These are phyloP conservation scores for Eristalis pertinax DNA, from an alignment of 2,888 invertebrate species.

Conservation along the genomic window DNA sequence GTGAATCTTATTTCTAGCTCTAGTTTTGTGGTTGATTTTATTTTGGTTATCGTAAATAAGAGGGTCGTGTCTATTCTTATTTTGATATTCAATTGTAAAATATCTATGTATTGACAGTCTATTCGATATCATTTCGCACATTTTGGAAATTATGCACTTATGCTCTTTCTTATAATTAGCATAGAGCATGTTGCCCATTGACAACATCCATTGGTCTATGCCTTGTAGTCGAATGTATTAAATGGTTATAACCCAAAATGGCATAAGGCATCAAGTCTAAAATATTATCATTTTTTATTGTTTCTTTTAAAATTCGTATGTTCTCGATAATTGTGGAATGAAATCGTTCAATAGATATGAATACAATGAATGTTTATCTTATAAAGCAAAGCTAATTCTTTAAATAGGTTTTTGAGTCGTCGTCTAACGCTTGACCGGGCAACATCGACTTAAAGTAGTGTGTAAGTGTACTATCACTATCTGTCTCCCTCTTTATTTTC, in stretches of 20 bases:
- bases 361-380: too few species aligned
- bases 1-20: not conserved
- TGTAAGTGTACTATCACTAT: too few species aligned
- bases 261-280: slow-evolving; percentile 36
- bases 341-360: too few species aligned
- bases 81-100: not conserved
- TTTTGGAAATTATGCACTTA: slow-evolving; percentile 3
- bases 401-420: too few species aligned
- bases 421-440: too few species aligned
- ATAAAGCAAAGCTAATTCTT: too few species aligned
- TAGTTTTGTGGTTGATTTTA: too few species aligned
- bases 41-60: too few species aligned
- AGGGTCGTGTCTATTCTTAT: not conserved
- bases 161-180: slow-evolving; percentile 40
- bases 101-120: not conserved
- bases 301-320: not conserved
- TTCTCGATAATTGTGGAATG: slow-evolving; percentile 1
- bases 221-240: slow-evolving; percentile 52
- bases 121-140: slow-evolving; percentile 1
- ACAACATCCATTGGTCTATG: slow-evolving; percentile 35
- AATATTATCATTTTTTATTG: slow-evolving; percentile 6
- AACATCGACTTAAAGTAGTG: too few species aligned
- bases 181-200: slow-evolving; percentile 39
- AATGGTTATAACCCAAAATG: too few species aligned
- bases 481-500: too few species aligned